Base-by-base conservation (phyloP, 2,797 vertebrate species). In the Carduelis carduelis region DNA sequence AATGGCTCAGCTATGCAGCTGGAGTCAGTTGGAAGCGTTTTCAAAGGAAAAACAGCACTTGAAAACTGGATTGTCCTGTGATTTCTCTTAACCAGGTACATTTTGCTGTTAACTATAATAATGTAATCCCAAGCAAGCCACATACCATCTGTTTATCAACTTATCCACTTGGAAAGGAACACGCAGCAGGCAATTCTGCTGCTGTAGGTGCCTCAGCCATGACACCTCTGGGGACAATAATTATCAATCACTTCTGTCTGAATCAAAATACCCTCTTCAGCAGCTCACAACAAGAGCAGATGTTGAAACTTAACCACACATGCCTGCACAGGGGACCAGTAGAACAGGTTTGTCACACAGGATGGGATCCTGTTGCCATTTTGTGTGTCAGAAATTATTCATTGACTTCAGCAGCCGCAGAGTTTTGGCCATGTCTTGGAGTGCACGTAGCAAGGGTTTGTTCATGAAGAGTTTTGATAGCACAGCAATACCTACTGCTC, bases 41-140 rank as follows among this genome's bases (percentile, higher is more conserved):
- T 91, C 69, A 88, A 81, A 90, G 32, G 53, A 65, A 93, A 85
- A 96, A 72, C 9, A n/a, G 24, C 65, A 57, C 35, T 91, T 90
- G 80, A 72, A 93, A 83, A 83, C 63, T 59, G 47, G 35, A 46
- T 90, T 78, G 55, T 41, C 55, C 61, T 85, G 55, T 57, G 56
- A 71, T 88, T 94, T 86, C 76, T 90, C 76, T 83, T 83, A 90
- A 86, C 39, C n/a, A 32, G 19, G 12, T 83, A 24, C 61, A 61
- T 91, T 88, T 95, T 91, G 18, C 83, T 69, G 14, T 63, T 91
- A 83, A 81, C 34, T 69, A 14, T 63, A 69, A 92, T 53, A 23
- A 47, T 12, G 30, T 49, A 68, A 79, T 72, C 55, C 59, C 66
- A 69, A 82, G 74, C 26, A 89, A 84, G n/a, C 66, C 55, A 39